Evolutionary conservation across 2,888 invertebrate species (phyloP), one percentile per base, ranked within the genome.

Genomic region (Euzophera pinguis): DNA sequence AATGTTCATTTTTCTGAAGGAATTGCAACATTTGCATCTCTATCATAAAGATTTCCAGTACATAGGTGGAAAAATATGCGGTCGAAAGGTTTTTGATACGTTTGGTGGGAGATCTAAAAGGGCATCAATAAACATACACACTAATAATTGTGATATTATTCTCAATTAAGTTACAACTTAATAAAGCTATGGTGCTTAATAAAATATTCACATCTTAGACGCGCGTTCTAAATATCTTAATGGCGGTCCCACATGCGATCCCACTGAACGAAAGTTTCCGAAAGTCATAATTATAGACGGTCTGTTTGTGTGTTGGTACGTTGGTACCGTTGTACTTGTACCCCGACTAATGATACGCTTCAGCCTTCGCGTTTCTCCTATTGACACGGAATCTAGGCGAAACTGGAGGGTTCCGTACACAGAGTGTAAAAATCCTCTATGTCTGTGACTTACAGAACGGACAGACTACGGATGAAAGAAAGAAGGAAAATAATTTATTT

Each of bases 191-290:
- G 32, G 45, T 32, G 10, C n/a, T 45, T 14, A 45, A 32, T 45
- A 32, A 32, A 45, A 45, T 45, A 45, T 14, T 29, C 29, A 43
- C 32, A 45, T 41, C 10, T 32, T n/a, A 45, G 32, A 38, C 6
- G 13, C 38, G 49, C 29, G 49, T 14, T 39, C 49, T 32, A 50
- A 50, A 50, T 50, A 50, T 29, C 39, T 22, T 39, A 50, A 39
- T 50, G 29, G 38, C 38, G 37, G 27, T 8, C 39, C 22, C 29
- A 32, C 49, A 50, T 29, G 49, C 49, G 29, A 50, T 38, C 16
- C 47, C 35, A 22, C 22, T 5, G 10, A 49, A 38, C 14, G 49
- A 50, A 50, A 50, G 29, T 32, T 7, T 27, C 32, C 41, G 39
- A 50, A 13, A 12, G 29, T 38, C 38, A 41, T 50, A 50, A 50